These are phyloP conservation scores for Bujurquina vittata DNA, from an alignment of 2,113 vertebrate species.

Conservation along the genomic window DNA sequence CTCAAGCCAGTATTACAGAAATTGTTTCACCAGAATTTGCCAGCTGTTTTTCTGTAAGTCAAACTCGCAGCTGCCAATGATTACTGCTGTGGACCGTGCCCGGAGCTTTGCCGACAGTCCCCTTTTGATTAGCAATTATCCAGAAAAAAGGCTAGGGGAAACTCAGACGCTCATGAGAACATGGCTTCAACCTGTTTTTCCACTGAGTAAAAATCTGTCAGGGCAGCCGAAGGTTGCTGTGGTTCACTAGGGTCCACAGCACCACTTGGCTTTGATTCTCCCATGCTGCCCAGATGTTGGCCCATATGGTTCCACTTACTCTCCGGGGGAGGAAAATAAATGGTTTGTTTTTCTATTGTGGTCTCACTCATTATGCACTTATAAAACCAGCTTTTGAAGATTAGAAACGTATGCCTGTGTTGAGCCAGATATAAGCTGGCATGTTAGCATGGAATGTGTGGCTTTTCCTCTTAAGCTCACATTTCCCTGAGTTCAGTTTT, in stretches of 20 bases:
- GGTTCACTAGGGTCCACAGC: conserved; percentile 66
- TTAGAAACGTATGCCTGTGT: conserved; percentile 73
- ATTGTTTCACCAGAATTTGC: conserved; percentile 61
- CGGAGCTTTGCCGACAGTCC: conserved; percentile 58
- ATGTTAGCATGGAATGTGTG: conserved; percentile 73
- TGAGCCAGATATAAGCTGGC: conserved; percentile 74
- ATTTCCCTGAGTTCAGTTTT: conserved; percentile 63
- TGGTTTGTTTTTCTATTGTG: conserved; percentile 82
- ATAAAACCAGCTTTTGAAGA: conserved; percentile 81
- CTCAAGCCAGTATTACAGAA: conserved; percentile 52
- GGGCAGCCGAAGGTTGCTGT: conserved; percentile 64
- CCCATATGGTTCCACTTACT: conserved; percentile 78
- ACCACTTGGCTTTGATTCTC: conserved; percentile 74
- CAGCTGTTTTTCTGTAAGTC: conserved; percentile 69
- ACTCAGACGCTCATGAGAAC: conserved; percentile 56
- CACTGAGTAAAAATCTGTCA: conserved; percentile 56
- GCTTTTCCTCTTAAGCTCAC: conserved; percentile 68
- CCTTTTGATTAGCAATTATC: conserved; percentile 80
- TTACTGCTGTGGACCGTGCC: conserved; percentile 67
- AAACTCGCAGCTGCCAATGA: conserved; percentile 71
- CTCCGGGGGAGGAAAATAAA: conserved; percentile 77
- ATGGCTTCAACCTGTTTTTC: conserved; percentile 68
- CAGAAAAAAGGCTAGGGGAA: conserved; percentile 52
- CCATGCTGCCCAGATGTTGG: conserved; percentile 75
- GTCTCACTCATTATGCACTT: conserved; percentile 78